Base-by-base conservation (phyloP, 1,140 invertebrate genomes). In the Contarinia nasturtii region DNA sequence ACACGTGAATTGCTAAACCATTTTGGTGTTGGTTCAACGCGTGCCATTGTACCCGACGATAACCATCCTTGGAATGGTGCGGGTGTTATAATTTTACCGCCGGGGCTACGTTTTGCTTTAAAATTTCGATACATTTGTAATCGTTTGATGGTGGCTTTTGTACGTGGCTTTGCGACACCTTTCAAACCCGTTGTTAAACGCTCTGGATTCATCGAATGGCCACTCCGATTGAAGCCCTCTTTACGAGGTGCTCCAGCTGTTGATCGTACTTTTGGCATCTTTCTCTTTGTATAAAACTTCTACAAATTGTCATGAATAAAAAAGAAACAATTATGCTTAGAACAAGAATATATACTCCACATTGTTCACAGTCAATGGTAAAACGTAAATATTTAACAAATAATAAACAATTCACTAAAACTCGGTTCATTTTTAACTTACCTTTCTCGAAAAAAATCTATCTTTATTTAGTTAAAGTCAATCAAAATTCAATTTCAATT, bases 101-200 rank as follows among this genome's bases (percentile, higher is more conserved):
- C 72, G 55, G 73, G 79, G 68, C 98, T 80, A 49, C 94, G 76
- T 61, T 91, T 93, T 7, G 95, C 77, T 70, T 96, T 98, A 61
- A 86, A 90, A 66, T 93, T 93, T 51, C 89, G 81, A 67, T 99
- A 99, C 91, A 97, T 97, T 62, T 93, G 86, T 37, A 99, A 66
- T 38, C 95, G 73, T 61, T 92, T 94, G 45, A 98, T 98, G 0
- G 95, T 98, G 2, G 80, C 77, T 66, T 86, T 90, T 8, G 90
- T 86, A 51, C 94, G 72, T 33, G 81, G 75, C 57, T 86, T 85
- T 0, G 79, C 77, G 1, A 90, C 87, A 33, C 86, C 86, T 70
- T 86, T 81, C n/a, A 89, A 60, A 1, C 77, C 78, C 57, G 80
- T 77, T 17, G 68, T 76, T 1, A 75, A 69, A 20, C 87, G 69